These are phyloP conservation scores for Cheirogaleus major DNA, from an alignment of 2,797 vertebrate species.

Conservation along the genomic window DNA sequence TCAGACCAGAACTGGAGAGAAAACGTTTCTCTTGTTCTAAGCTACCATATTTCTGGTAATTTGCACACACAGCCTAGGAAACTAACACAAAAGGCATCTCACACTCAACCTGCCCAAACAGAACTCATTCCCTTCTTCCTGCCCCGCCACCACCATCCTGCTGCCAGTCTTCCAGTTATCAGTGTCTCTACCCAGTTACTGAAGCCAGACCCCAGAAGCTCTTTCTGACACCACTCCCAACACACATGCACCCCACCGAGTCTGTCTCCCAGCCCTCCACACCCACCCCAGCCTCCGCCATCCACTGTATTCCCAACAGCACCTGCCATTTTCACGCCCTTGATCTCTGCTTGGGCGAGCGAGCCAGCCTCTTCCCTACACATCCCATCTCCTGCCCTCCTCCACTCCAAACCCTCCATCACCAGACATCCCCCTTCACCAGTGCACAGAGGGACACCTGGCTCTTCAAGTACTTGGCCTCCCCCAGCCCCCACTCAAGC, in stretches of 20 bases:
- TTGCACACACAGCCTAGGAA: neutral
- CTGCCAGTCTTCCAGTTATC: neutral
- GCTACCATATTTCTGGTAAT: neutral
- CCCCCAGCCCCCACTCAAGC: neutral
- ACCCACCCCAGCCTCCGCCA: too few species aligned
- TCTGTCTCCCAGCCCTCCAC: neutral
- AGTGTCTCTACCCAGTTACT: neutral
- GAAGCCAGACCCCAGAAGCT: neutral
- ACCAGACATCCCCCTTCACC: neutral
- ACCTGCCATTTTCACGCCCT: neutral
- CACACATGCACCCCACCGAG: neutral
- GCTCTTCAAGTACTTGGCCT: neutral
- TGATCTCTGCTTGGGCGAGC: neutral
- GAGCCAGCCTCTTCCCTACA: too few species aligned
- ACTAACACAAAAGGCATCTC: neutral
- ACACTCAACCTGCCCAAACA: too few species aligned
- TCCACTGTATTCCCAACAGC: neutral
- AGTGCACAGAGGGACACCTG: neutral
- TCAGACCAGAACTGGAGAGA: neutral
- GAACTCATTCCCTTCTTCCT: neutral
- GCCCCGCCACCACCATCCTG: neutral
- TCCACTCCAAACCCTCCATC: neutral
- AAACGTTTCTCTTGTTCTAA: neutral
- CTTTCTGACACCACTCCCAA: neutral
- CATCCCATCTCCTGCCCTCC: neutral